These are phyloP conservation scores for Pipistrellus pygmaeus DNA, from an alignment of 2,797 vertebrate species.

Conservation along the genomic window DNA sequence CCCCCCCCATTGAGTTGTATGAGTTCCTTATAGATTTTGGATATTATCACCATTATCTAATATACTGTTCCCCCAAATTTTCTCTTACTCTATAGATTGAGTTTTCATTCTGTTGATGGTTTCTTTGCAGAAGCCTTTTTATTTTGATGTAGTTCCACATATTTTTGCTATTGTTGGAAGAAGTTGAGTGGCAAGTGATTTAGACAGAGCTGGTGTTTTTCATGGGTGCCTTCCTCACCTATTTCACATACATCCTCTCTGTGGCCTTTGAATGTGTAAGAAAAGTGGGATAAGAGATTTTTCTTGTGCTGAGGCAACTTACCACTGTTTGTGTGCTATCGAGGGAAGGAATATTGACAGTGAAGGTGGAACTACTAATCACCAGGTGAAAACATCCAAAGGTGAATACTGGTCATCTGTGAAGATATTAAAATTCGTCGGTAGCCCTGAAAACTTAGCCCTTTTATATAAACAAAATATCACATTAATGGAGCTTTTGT, in stretches of 20 bases:
- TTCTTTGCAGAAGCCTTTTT: background rate
- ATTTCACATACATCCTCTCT: background rate
- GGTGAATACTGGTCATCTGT: background rate
- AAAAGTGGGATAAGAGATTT: background rate
- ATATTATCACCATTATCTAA: background rate
- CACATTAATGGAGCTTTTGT: background rate
- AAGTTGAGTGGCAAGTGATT: background rate
- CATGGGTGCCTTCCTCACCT: background rate
- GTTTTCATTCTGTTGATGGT: background rate
- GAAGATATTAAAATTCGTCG: background rate
- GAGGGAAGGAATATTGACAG: background rate
- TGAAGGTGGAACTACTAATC: background rate
- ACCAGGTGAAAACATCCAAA: background rate
- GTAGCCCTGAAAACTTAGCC: background rate
- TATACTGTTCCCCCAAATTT: background rate
- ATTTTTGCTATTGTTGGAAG: background rate
- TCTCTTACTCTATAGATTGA: background rate
- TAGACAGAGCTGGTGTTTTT: background rate
- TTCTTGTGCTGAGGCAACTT: background rate
- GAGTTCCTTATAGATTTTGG: background rate
- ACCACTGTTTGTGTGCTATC: background rate
- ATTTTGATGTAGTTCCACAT: background rate
- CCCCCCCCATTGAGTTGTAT: background rate
- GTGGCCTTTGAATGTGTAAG: background rate
- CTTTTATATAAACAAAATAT: background rate